Conservation (phyloP, 2,797 vertebrate genomes). For the Danionella dracula region DNA sequence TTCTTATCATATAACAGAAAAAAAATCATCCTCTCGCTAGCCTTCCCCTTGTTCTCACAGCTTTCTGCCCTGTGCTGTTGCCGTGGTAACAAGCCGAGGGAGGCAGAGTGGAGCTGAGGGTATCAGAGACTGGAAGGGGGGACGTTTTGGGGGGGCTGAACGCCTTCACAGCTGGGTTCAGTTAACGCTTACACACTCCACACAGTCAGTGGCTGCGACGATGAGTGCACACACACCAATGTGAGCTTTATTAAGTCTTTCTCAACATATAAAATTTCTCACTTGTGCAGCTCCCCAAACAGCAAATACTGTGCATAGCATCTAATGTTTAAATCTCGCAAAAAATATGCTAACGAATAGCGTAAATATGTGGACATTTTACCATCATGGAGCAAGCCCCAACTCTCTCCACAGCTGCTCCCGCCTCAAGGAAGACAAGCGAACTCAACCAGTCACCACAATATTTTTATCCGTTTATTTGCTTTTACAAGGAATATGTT, state of each 20-base stretch:
- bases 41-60: constrained; percentile 47
- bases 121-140: not conserved
- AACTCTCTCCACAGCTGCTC: too few relatives aligned
- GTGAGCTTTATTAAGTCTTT: not conserved
- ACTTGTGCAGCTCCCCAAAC: too few relatives aligned
- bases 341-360: too few relatives aligned
- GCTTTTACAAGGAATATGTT: too few relatives aligned
- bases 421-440: too few relatives aligned
- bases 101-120: constrained; percentile 31
- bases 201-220: constrained; percentile 4
- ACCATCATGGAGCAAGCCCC: too few relatives aligned
- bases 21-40: constrained; percentile 31
- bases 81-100: constrained; percentile 69
- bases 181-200: not conserved
- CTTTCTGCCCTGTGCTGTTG: constrained; percentile 69
- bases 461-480: too few relatives aligned
- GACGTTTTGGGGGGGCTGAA: constrained; percentile 25
- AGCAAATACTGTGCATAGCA: too few relatives aligned
- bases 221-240: not conserved
- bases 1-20: constrained; percentile 33
- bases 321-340: too few relatives aligned
- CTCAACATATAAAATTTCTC: not conserved
- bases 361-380: too few relatives aligned
- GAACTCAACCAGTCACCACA: too few relatives aligned
- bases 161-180: not conserved